These are phyloP conservation scores for Disparrhopalites patrizii DNA, from an alignment of 2,888 invertebrate species.

Conservation along the genomic window DNA sequence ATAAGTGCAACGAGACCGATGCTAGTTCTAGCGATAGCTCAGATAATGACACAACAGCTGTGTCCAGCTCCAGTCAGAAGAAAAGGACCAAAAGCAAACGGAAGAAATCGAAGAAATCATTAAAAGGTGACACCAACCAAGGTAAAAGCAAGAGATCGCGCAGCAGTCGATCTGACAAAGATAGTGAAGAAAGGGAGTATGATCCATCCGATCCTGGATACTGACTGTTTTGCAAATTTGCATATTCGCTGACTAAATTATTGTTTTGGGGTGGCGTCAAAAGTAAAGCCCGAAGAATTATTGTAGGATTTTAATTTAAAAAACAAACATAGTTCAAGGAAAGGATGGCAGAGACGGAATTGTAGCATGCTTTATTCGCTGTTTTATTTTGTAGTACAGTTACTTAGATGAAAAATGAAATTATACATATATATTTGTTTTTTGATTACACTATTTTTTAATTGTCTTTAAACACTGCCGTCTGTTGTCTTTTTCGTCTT, in stretches of 20 bases:
- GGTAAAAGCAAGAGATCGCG: background rate
- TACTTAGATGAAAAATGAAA: too few species aligned
- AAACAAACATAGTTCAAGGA: background rate
- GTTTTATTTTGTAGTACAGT: too few species aligned
- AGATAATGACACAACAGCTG: background rate
- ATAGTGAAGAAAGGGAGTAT: background rate
- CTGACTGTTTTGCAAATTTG: constrained; percentile 47
- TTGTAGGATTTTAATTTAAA: background rate
- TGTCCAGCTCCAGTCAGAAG: background rate
- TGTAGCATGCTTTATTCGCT: background rate
- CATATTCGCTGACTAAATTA: background rate
- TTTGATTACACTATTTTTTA: too few species aligned
- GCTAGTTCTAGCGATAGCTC: background rate
- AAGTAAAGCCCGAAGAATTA: background rate
- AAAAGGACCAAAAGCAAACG: background rate
- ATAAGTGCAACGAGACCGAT: background rate
- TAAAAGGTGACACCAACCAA: background rate
- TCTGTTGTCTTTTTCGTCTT: too few species aligned
- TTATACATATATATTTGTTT: too few species aligned
- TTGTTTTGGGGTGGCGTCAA: background rate
- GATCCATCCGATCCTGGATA: constrained; percentile 19
- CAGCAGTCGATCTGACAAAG: background rate
- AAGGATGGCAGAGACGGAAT: background rate
- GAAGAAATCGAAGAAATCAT: background rate
- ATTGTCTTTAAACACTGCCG: too few species aligned